Evolutionary conservation across 1,140 invertebrate species (phyloP).

Genomic region (Drosophila murphyi): DNA sequence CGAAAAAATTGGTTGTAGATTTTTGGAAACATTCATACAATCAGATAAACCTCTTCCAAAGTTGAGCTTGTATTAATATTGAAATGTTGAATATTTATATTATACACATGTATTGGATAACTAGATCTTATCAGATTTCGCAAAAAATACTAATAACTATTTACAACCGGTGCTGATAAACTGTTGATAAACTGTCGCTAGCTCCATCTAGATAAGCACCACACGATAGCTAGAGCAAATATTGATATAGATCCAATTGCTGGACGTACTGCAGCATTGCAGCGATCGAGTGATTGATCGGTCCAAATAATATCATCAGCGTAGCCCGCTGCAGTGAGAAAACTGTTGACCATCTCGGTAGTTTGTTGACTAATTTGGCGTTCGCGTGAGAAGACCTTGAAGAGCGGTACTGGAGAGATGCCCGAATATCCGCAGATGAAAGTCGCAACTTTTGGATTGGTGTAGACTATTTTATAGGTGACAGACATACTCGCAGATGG

Average conservation of each 20-base stretch:
- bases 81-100: no score
- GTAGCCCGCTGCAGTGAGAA: not conserved
- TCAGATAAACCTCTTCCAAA: no score
- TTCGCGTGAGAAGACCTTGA: conserved; percentile 46
- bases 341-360: not conserved
- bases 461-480: conserved; percentile 47
- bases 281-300: conserved; percentile 44
- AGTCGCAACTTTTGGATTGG: conserved; percentile 6
- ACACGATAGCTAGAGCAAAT: conserved; percentile 5
- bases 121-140: not conserved
- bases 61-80: no score
- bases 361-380: conserved; percentile 18
- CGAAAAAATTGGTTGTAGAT: no score
- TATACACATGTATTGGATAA: not conserved
- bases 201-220: not conserved
- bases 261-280: conserved; percentile 39
- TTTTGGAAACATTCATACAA: no score
- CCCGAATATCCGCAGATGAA: conserved; percentile 45
- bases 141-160: not conserved
- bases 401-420: conserved; percentile 51
- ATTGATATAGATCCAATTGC: not conserved
- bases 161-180: not conserved
- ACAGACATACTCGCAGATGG: not conserved
- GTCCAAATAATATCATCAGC: conserved; percentile 38
- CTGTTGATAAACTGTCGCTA: not conserved